phyloP scores from a whole-genome alignment of 2,797 vertebrate genomes.

The Onychomys arenicola region DNA sequence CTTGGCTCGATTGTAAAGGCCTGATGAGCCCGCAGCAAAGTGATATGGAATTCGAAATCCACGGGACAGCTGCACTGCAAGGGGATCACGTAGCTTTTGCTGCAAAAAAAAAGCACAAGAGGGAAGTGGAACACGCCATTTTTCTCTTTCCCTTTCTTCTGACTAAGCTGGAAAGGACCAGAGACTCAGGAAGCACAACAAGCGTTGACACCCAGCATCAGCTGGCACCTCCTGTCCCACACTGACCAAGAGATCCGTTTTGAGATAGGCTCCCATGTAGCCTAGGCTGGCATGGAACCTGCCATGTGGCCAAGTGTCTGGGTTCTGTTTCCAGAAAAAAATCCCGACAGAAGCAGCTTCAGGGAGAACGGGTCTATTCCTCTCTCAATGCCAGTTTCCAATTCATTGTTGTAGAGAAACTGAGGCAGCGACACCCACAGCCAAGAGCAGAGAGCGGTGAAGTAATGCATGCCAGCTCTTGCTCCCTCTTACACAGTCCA shows the following conservation, averaged over 20 bases:
- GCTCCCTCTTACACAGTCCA: neutral
- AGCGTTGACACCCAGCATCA: neutral
- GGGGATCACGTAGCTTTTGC: constrained; percentile 90
- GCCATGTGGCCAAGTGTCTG: neutral
- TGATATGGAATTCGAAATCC: constrained; percentile 94
- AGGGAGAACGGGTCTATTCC: neutral
- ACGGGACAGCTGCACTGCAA: constrained; percentile 95
- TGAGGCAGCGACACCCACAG: neutral
- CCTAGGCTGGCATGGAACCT: neutral
- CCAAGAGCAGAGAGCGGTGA: too few species aligned
- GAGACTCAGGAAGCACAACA: neutral
- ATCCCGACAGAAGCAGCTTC: neutral
- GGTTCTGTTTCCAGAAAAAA: neutral
- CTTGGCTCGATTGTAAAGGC: constrained; percentile 92
- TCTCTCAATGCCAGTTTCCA: neutral
- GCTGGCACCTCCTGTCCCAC: neutral
- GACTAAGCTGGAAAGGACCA: neutral
- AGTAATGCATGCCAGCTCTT: neutral
- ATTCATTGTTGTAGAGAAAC: neutral
- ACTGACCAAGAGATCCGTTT: neutral
- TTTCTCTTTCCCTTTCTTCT: constrained; percentile 2
- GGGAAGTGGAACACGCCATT: constrained; percentile 34
- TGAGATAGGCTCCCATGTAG: neutral
- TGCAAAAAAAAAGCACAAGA: constrained; percentile 83
- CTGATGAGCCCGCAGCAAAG: constrained; percentile 89